Evolutionary conservation across 2,888 invertebrate species (phyloP).

Genomic region (Drosophila stalkeri): DNA sequence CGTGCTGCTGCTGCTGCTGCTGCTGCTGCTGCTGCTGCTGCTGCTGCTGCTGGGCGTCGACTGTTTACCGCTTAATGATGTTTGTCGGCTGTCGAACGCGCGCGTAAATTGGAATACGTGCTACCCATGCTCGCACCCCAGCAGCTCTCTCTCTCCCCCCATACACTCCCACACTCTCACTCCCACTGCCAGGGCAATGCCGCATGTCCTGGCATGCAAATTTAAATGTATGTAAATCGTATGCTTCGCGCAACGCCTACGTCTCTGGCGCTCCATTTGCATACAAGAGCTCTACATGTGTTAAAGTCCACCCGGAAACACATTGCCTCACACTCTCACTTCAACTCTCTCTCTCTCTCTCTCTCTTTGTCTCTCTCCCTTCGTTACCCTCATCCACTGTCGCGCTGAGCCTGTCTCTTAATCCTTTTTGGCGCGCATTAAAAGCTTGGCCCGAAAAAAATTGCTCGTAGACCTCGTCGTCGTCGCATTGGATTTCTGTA

Average conservation of each 20-base stretch:
- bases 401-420: conserved; percentile 40
- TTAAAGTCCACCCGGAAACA: conserved; percentile 31
- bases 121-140: conserved; percentile 3
- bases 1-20: background rate
- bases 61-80: conserved; percentile 65
- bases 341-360: background rate
- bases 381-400: background rate
- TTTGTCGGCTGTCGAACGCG: conserved; percentile 68
- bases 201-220: conserved; percentile 58
- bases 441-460: conserved; percentile 67
- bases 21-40: background rate
- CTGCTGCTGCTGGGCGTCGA: conserved; percentile 3
- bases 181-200: background rate
- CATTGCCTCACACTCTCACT: background rate
- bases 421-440: conserved; percentile 74
- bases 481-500: conserved; percentile 43
- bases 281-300: conserved; percentile 65
- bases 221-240: conserved; percentile 75
- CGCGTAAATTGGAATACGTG: conserved; percentile 72
- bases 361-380: background rate
- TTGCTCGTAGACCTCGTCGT: conserved; percentile 41
- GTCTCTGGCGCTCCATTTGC: conserved; percentile 53
- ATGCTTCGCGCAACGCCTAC: conserved; percentile 61
- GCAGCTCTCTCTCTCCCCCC: background rate
- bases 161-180: background rate